A percentile compares a stretch with the other conserved stretches of the same genome.
These are phyloP conservation scores for Drosophila eohydei DNA, from an alignment of 2,888 invertebrate genomes.

Conservation along the genomic window DNA sequence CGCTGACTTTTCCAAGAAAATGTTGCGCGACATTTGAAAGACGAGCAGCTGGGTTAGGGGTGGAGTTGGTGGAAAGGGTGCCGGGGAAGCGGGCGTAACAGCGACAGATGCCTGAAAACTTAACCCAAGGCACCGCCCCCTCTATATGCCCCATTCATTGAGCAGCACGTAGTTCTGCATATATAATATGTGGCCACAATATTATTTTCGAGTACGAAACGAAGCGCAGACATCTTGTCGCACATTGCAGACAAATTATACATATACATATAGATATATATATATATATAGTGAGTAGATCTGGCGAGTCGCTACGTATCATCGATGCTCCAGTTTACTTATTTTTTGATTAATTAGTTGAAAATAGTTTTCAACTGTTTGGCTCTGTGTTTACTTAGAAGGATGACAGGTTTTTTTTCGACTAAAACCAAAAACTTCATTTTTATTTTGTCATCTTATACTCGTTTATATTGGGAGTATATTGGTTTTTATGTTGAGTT, in stretches of 20 bases:
- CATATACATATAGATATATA: constrained; percentile 18
- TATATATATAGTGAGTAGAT: constrained; percentile 16
- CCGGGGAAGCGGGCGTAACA: constrained; percentile 47
- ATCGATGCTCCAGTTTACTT: constrained; percentile 79
- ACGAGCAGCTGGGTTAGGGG: constrained; percentile 27
- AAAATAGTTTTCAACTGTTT: constrained; percentile 71
- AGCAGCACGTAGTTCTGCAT: constrained; percentile 15
- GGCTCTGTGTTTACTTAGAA: constrained; percentile 48
- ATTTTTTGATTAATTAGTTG: constrained; percentile 80
- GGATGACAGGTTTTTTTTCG: constrained; percentile 66
- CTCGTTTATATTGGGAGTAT: neutral
- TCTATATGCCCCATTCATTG: constrained; percentile 47
- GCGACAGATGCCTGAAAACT: constrained; percentile 30
- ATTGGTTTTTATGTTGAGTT: neutral
- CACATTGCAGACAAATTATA: constrained; percentile 42
- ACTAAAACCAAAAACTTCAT: constrained; percentile 35
- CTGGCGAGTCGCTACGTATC: constrained; percentile 53
- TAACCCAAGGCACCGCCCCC: constrained; percentile 1
- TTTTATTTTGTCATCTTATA: neutral
- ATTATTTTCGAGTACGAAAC: constrained; percentile 43
- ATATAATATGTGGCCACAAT: constrained; percentile 24
- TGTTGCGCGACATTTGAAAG: constrained; percentile 73
- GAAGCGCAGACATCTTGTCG: constrained; percentile 55
- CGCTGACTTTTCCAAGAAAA: constrained; percentile 64
- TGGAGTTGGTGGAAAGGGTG: neutral